Conservation (phyloP, 2,797 vertebrate genomes). For the Acipenser transmontanus region DNA sequence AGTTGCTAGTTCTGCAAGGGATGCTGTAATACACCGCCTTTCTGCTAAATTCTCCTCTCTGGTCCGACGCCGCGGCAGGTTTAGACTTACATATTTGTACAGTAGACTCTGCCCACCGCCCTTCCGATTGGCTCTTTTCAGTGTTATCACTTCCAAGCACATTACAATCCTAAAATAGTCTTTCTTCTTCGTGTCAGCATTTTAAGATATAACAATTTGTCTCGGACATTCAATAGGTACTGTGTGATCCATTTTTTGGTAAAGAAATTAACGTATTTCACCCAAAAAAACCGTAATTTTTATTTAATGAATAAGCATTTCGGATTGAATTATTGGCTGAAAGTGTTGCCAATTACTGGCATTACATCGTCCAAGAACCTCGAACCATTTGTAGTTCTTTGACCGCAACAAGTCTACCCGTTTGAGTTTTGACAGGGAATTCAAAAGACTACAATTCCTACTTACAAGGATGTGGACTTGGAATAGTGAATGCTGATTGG, state of each 20-base stretch:
- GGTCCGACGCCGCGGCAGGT: constrained; percentile 20
- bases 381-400: constrained; percentile 27
- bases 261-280: too few relatives aligned
- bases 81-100: constrained; percentile 29
- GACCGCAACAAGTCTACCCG: neutral
- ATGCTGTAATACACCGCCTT: constrained; percentile 8
- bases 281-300: neutral
- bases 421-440: too few relatives aligned
- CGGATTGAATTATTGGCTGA: constrained; percentile 12
- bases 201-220: too few relatives aligned
- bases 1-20: constrained; percentile 7
- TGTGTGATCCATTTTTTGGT: too few relatives aligned
- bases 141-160: neutral
- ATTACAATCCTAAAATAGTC: neutral
- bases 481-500: constrained; percentile 20
- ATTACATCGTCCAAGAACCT: neutral
- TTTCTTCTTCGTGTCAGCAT: neutral
- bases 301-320: constrained; percentile 1
- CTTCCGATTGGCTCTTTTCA: constrained; percentile 22
- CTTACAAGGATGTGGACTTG: constrained; percentile 1
- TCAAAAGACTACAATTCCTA: constrained; percentile 28
- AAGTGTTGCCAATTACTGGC: neutral
- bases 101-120: constrained; percentile 21
- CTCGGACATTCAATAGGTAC: too few relatives aligned
- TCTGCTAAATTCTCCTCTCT: constrained; percentile 21